phyloP scores from a whole-genome alignment of 2,113 vertebrate genomes.

The Petrocephalus zakoni region DNA sequence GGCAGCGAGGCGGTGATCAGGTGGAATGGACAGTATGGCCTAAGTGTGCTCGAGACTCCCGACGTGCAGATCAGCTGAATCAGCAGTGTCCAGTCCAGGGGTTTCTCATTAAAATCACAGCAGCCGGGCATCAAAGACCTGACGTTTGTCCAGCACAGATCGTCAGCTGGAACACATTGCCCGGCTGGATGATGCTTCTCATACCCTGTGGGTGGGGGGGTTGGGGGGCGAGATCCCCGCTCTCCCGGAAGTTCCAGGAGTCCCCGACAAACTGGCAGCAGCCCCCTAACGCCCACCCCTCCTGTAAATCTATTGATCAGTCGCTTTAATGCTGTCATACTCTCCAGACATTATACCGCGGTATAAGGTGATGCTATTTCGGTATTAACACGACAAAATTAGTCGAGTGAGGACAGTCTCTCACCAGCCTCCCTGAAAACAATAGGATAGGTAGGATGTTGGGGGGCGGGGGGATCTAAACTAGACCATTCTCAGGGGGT shows the following conservation, averaged over 20 bases:
- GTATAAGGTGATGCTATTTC: neutral
- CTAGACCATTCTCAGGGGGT: neutral
- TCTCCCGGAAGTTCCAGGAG: neutral
- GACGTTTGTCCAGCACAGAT: neutral
- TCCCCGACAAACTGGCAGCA: neutral
- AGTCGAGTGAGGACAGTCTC: neutral
- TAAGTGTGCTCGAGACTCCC: neutral
- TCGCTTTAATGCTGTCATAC: neutral
- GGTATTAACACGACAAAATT: neutral
- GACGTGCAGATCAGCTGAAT: neutral
- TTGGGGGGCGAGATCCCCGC: no score
- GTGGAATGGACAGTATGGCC: neutral
- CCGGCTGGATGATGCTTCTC: neutral
- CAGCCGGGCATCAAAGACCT: neutral
- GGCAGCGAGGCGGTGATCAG: neutral
- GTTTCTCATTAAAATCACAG: neutral
- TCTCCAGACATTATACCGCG: neutral
- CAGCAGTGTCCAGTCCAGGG: neutral
- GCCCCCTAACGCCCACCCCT: neutral
- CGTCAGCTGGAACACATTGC: neutral
- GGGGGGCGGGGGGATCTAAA: neutral
- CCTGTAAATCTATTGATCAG: neutral
- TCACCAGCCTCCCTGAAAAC: neutral
- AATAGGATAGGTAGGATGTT: neutral
- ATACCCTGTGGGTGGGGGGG: neutral